phyloP scores from a whole-genome alignment of 2,113 vertebrate genomes.

The Gymnarchus niloticus region DNA sequence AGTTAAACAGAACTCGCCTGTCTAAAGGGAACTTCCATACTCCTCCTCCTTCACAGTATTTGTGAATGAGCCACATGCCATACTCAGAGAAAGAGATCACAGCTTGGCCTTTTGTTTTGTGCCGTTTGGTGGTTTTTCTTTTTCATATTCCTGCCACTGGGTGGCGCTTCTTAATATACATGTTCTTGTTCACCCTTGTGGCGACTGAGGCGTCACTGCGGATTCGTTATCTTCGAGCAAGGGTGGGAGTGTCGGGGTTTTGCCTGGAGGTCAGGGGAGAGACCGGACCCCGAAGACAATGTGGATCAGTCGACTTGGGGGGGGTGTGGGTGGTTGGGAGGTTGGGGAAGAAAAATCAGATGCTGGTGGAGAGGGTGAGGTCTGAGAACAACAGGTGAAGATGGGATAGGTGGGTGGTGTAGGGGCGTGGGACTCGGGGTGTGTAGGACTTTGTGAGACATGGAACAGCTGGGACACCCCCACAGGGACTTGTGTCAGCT shows the following conservation, averaged over 20 bases:
- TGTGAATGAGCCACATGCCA: background rate
- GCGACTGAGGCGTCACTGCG: background rate
- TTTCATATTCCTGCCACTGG: background rate
- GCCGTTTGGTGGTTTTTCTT: background rate
- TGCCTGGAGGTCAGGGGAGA: background rate
- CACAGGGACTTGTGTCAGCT: background rate
- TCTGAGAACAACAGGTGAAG: conserved; percentile 4
- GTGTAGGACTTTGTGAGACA: background rate
- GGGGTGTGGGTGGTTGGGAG: background rate
- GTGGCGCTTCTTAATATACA: background rate
- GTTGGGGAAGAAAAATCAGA: background rate
- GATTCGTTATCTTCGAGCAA: background rate
- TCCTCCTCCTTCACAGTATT: background rate
- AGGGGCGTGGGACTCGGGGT: background rate
- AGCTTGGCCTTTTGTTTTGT: background rate
- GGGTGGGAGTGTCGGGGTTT: background rate
- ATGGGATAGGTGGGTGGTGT: background rate
- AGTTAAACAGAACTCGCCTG: background rate
- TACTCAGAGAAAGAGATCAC: background rate
- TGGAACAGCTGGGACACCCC: background rate
- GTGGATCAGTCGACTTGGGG: background rate
- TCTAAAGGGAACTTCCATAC: background rate
- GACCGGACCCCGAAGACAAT: too few species aligned
- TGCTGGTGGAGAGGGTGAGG: background rate
- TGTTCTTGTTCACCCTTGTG: background rate